These are phyloP conservation scores for Thalpophila matura DNA, from an alignment of 2,888 invertebrate species.

Conservation along the genomic window DNA sequence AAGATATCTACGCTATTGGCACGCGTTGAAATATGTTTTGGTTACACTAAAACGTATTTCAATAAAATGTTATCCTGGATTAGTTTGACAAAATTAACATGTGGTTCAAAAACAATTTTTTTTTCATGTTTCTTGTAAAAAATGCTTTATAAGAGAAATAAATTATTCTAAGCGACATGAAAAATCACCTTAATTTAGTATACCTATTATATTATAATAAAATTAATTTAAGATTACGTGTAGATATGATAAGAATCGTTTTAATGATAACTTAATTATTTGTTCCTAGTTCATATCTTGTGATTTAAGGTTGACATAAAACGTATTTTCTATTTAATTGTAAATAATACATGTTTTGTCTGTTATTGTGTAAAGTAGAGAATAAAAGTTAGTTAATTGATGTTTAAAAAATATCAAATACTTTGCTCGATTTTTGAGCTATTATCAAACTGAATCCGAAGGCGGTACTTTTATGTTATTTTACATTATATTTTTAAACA, in stretches of 20 bases:
- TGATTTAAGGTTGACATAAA: constrained; percentile 70
- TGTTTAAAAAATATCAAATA: constrained; percentile 58
- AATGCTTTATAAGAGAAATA: constrained; percentile 38
- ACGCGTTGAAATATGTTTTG: constrained; percentile 23
- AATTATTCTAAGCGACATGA: constrained; percentile 61
- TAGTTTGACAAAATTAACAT: constrained; percentile 25
- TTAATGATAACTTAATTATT: constrained; percentile 67
- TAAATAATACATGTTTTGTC: constrained; percentile 64
- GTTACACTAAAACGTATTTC: constrained; percentile 28
- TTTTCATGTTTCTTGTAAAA: constrained; percentile 45
- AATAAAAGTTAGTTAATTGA: constrained; percentile 56
- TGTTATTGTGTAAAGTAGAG: constrained; percentile 66
- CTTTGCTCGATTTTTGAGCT: constrained; percentile 29
- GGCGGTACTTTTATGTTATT: constrained; percentile 27
- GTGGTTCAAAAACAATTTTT: constrained; percentile 32
- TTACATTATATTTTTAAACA: constrained; percentile 50
- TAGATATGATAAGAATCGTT: constrained; percentile 64
- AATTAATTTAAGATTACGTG: constrained; percentile 36
- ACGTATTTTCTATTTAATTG: constrained; percentile 67
- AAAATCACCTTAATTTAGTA: constrained; percentile 59
- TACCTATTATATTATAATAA: constrained; percentile 35
- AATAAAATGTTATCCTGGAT: constrained; percentile 8
- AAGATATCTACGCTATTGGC: constrained; percentile 22
- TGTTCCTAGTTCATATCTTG: constrained; percentile 76
- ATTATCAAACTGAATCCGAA: constrained; percentile 19